Evolutionary conservation across 2,888 invertebrate species (phyloP), one percentile per base, ranked within the genome.

Genomic region (Salticus scenicus): DNA sequence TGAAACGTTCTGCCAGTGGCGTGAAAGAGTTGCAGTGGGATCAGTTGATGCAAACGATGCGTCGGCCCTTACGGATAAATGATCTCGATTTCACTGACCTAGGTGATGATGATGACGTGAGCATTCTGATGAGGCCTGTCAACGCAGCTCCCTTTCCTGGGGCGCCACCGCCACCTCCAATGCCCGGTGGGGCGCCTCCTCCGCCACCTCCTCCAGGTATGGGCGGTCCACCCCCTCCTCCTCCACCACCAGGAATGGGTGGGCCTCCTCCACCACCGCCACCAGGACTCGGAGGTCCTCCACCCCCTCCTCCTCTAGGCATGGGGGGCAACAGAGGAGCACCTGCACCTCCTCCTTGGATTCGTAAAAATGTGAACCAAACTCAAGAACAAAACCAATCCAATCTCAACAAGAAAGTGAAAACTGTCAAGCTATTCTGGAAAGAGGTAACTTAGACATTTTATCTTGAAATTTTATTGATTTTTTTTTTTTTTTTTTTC

Each of bases 351-450:
- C 89, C 89, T 24, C 89, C 89, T 47, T 89, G 87, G 64, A 57
- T 88, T 7, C 88, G 89, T 41, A 88, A 83, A 81, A 82, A 77
- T 0, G 83, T 71, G 1, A 83, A 42, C 33, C 87, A 87, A 84
- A 75, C 24, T n/a, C 24, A 89, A 88, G 67, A 82, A 1, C 47
- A 47, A 27, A 70, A 70, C n/a, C 88, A 89, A 75, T 91, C 92
- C 81, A 89, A 89, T 30, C 89, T 90, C 74, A 89, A 89, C 79
- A 97, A 95, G 90, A 98, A 98, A 92, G 77, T 77, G 10, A 97
- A 98, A 91, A 99, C 99, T 30, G 96, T 99, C 17, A 98, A 98
- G 92, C 92, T 99, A 74, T 99, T 99, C 91, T 99, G 99, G 99
- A 96, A 96, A 90, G 98, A 99, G 92, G 92, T 93, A 20, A 30